These are phyloP conservation scores for Eudasyphora cyanicolor DNA, from an alignment of 2,888 invertebrate genomes.

Conservation along the genomic window DNA sequence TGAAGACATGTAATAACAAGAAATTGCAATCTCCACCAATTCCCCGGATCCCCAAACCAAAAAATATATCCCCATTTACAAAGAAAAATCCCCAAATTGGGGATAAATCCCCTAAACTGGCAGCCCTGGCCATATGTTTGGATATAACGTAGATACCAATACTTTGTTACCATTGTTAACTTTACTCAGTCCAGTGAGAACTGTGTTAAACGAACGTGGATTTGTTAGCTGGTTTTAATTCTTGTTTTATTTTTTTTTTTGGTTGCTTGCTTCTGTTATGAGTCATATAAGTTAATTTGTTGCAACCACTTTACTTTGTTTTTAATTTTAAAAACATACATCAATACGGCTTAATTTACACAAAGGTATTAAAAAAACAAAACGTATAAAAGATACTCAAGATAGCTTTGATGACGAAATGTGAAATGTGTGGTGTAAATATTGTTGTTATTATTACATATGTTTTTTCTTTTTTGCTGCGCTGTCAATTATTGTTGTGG, in stretches of 20 bases:
- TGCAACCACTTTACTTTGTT: background rate
- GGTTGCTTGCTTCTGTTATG: background rate
- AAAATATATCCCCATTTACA: too few species aligned
- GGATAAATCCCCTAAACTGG: background rate
- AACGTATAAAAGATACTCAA: background rate
- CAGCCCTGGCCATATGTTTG: background rate
- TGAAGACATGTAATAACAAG: too few species aligned
- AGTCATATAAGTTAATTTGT: conserved; percentile 10
- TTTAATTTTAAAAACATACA: background rate
- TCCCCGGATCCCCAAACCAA: too few species aligned
- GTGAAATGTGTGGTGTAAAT: background rate
- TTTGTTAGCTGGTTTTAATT: background rate
- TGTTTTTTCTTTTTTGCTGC: background rate
- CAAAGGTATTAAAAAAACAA: background rate
- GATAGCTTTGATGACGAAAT: background rate
- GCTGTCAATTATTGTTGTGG: background rate
- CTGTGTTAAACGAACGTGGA: background rate
- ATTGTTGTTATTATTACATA: background rate
- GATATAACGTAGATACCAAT: background rate
- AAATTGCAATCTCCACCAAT: too few species aligned
- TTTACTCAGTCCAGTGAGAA: background rate
- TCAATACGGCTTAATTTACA: background rate
- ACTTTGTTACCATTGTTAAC: conserved; percentile 10
- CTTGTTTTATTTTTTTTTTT: background rate
- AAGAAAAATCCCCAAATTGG: background rate